Evolutionary conservation across 2,797 vertebrate species (phyloP).

Genomic region (Pseudochaenichthys georgianus): DNA sequence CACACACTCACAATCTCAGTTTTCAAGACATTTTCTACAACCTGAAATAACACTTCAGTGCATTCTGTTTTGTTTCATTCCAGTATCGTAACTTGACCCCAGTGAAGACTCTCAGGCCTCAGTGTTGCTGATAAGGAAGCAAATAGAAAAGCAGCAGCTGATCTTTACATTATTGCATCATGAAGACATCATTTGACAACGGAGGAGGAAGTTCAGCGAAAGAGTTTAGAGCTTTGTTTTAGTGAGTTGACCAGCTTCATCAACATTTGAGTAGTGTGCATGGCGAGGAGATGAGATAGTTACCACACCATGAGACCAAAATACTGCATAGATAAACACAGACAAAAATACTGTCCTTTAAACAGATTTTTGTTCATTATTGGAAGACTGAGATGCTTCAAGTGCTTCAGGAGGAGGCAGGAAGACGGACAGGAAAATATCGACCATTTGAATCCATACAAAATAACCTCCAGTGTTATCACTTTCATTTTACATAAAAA

Average conservation of each 20-base stretch:
- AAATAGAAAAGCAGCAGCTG: constrained; percentile 86
- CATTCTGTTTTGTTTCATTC: constrained; percentile 22
- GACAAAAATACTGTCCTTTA: constrained; percentile 24
- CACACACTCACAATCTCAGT: constrained; percentile 22
- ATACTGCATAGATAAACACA: constrained; percentile 76
- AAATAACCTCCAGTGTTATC: not conserved
- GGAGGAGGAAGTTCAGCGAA: constrained; percentile 27
- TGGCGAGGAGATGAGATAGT: constrained; percentile 15
- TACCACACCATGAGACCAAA: constrained; percentile 85
- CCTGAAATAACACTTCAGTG: constrained; percentile 10
- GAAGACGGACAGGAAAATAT: constrained; percentile 51
- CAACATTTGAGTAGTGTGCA: constrained; percentile 28
- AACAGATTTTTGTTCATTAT: constrained; percentile 65
- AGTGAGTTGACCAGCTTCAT: constrained; percentile 20
- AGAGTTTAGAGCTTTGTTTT: constrained; percentile 2
- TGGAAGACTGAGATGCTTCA: constrained; percentile 92
- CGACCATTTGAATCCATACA: constrained; percentile 46
- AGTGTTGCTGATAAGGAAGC: constrained; percentile 43
- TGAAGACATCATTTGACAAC: constrained; percentile 82
- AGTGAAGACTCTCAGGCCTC: constrained; percentile 10
- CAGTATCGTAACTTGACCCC: constrained; percentile 11
- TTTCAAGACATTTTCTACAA: constrained; percentile 15
- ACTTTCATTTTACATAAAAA: not conserved
- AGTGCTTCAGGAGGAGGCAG: constrained; percentile 92
- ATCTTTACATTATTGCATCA: constrained; percentile 97